Percentiles rank a stretch among this genome's conserved stretches.
Conservation (phyloP, 2,888 invertebrate genomes). For the Aricia artaxerxes region DNA sequence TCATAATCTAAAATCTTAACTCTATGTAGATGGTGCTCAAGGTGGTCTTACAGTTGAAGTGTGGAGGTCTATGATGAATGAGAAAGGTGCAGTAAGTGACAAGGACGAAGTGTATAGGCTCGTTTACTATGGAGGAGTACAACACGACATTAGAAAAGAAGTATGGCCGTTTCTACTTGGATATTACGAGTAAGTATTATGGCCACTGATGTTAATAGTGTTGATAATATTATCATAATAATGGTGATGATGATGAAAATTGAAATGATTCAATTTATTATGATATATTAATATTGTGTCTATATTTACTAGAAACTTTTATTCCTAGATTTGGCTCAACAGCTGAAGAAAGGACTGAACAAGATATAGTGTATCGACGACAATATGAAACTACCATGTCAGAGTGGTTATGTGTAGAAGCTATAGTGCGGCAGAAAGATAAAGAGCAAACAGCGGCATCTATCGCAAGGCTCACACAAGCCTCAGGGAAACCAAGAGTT, state of each 20-base stretch:
- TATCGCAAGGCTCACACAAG: constrained; percentile 91
- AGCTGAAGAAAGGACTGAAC: constrained; percentile 82
- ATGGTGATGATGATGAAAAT: too few relatives aligned
- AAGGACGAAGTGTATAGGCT: constrained; percentile 88
- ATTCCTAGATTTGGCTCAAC: constrained; percentile 84
- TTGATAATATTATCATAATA: too few relatives aligned
- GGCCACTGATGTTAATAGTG: neutral
- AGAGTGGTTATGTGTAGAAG: constrained; percentile 97
- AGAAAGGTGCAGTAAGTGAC: constrained; percentile 81
- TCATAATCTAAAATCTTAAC: too few relatives aligned
- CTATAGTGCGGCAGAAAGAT: constrained; percentile 91
- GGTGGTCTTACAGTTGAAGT: constrained; percentile 87
- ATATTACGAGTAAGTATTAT: constrained; percentile 83
- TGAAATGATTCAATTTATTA: too few relatives aligned
- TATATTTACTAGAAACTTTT: neutral
- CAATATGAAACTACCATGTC: constrained; percentile 95
- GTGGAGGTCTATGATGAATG: constrained; percentile 85
- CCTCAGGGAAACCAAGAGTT: constrained; percentile 76
- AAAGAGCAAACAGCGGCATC: constrained; percentile 91
- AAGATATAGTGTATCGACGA: constrained; percentile 85
- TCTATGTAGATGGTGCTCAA: constrained; percentile 77
- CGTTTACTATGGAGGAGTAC: constrained; percentile 93
- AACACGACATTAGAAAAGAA: constrained; percentile 86
- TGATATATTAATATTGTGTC: neutral
- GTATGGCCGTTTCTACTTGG: constrained; percentile 95